Conservation (phyloP, 2,113 vertebrate species). For the Halcyon malimbica region DNA sequence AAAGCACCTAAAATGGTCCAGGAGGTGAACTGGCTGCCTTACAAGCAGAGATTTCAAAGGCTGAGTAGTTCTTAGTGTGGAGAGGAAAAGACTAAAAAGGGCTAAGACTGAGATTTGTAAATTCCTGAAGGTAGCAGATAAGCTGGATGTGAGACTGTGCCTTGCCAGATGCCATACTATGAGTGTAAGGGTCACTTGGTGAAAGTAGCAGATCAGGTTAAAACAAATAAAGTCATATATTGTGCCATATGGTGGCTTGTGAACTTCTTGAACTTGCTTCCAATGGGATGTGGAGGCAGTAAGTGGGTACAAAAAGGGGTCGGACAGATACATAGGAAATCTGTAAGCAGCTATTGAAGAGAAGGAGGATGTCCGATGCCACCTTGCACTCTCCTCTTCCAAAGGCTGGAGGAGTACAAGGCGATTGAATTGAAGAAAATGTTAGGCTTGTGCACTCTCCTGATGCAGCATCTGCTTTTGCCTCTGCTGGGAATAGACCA, state of each 20-base stretch:
- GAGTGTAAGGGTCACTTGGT: neutral
- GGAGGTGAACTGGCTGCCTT: neutral
- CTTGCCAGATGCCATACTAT: neutral
- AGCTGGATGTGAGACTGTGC: neutral
- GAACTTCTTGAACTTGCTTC: neutral
- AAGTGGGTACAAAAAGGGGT: neutral
- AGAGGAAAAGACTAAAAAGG: neutral
- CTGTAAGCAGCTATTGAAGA: neutral
- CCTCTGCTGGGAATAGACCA: neutral
- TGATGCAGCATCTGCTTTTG: neutral
- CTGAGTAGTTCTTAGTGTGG: neutral
- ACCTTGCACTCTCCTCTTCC: neutral
- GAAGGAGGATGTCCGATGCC: neutral
- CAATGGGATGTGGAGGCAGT: neutral
- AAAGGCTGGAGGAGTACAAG: neutral
- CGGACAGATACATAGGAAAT: neutral
- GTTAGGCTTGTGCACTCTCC: neutral
- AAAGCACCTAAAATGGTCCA: neutral
- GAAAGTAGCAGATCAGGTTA: neutral
- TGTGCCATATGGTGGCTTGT: rapidly evolving
- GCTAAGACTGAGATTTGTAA: neutral
- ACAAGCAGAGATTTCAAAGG: neutral
- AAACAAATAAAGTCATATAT: neutral
- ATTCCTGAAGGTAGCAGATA: neutral
- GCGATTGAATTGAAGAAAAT: neutral